Conservation (phyloP, 2,113 vertebrate genomes). For the Nipponia nippon region DNA sequence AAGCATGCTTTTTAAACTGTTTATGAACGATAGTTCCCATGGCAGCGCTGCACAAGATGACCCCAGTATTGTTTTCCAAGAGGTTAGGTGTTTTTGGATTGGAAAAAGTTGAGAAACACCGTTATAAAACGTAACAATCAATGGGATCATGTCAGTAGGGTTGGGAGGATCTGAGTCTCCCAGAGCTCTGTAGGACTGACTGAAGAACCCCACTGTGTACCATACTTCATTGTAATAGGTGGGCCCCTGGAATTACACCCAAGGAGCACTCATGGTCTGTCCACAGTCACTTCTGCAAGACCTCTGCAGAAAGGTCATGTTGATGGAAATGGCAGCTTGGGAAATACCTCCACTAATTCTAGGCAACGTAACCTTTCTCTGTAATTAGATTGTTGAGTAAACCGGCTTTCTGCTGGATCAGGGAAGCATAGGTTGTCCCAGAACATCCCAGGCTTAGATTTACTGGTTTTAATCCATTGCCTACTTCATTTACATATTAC, state of each 20-base stretch:
- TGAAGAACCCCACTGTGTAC: not conserved
- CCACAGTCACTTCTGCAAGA: not conserved
- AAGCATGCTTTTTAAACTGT: not conserved
- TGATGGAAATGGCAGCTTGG: not conserved
- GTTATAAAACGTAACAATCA: not conserved
- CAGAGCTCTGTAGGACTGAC: not conserved
- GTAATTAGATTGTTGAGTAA: not conserved
- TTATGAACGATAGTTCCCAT: not conserved
- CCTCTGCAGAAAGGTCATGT: not conserved
- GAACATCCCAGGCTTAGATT: not conserved
- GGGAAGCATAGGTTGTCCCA: not conserved
- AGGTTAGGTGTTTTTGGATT: not conserved
- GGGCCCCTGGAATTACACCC: not conserved
- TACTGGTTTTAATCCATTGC: not conserved
- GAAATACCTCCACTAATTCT: not conserved
- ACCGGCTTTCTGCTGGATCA: not conserved
- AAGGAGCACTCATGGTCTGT: not conserved
- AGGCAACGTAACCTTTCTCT: not conserved
- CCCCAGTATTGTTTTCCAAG: not conserved
- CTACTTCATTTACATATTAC: not conserved
- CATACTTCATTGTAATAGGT: fast-evolving
- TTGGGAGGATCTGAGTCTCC: not conserved
- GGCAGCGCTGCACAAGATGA: not conserved
- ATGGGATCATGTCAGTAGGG: not conserved
- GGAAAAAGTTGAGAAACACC: not conserved